Base-by-base conservation (phyloP, 1,140 invertebrate genomes). In the Zaprionus gabonicus region DNA sequence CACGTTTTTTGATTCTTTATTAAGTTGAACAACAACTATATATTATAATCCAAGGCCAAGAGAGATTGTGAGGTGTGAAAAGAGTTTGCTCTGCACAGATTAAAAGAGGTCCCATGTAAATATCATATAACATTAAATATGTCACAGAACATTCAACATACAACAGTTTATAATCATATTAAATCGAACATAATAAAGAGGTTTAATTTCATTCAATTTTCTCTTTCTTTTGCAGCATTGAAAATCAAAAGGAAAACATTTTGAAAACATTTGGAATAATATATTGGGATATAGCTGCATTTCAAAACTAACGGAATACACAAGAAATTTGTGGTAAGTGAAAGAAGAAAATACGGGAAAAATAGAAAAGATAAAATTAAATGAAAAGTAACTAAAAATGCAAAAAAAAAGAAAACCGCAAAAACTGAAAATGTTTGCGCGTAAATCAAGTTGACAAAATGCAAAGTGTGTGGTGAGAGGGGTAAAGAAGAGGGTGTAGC, bases 391-490 rank as follows among this genome's bases (percentile, higher is more conserved):
- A 72, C 28, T 49, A 55, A 60, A 69, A 74, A 60, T 55, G 65
- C 31, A 23, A 23, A 23, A 23, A 23, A 10, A 62, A 55, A 63
- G 53, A 63, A 60, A 49, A 49, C 55, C 65, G 59, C 53, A 69
- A 44, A 80, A 76, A 66, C 56, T 49, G 64, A 70, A 82, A 82
- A 82, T 87, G 83, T 77, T 87, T 87, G 80, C 68, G 80, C 83
- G 74, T 87, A 88, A 87, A 83, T 87, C 84, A 88, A 83, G 78
- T 88, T 84, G 85, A 88, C 85, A 90, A 88, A 85, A 83, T 75
- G 74, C 74, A 72, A 82, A 80, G 56, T 66, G 71, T 55, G 49
- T 34, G 36, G 51, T 36, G 34, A 31, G 41, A 27, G 6, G 36
- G 20, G n/a, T 9, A n/a, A 23, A 28, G 34, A 38, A 27, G 1